phyloP scores from a whole-genome alignment of 92 coral and sea anemone genomes.

The Meandrina meandrites region DNA sequence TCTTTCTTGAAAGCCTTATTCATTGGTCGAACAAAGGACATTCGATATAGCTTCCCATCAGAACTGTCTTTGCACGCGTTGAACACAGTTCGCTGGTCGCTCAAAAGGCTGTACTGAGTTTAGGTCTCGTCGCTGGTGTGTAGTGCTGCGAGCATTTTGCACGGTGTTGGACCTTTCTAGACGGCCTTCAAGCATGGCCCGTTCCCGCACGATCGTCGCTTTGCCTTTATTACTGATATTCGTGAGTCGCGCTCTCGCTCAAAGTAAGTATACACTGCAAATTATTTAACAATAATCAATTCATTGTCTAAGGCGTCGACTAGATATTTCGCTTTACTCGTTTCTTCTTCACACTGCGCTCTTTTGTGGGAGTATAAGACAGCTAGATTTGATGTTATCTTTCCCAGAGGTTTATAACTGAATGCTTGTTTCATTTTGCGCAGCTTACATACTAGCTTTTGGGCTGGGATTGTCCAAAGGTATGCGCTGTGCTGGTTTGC shows the following conservation, averaged over 20 bases:
- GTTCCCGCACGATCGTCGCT: not conserved
- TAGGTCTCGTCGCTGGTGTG: conserved; percentile 23
- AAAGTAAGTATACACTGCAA: not conserved
- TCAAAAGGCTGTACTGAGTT: conserved; percentile 18
- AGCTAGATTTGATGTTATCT: not conserved
- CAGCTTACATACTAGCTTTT: not conserved
- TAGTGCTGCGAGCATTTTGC: conserved; percentile 47
- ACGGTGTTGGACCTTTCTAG: conserved; percentile 17
- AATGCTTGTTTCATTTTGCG: not conserved
- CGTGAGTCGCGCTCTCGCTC: not conserved
- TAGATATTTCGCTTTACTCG: not conserved
- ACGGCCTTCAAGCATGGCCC: conserved; percentile 29
- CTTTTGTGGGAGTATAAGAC: not conserved
- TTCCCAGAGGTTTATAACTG: not conserved
- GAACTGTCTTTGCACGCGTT: not conserved
- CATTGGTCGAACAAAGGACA: conserved; percentile 59
- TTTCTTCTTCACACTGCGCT: not conserved
- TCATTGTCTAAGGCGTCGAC: conserved; percentile 21
- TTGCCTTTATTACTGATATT: not conserved
- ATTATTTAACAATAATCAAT: conserved; percentile 9
- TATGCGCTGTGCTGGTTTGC: too few relatives aligned
- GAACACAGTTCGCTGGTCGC: not conserved
- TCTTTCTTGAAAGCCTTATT: conserved; percentile 54
- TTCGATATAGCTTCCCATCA: conserved; percentile 38
- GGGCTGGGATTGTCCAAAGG: not conserved